phyloP scores from a whole-genome alignment of 2,888 invertebrate genomes.

The Phengaris arion region DNA sequence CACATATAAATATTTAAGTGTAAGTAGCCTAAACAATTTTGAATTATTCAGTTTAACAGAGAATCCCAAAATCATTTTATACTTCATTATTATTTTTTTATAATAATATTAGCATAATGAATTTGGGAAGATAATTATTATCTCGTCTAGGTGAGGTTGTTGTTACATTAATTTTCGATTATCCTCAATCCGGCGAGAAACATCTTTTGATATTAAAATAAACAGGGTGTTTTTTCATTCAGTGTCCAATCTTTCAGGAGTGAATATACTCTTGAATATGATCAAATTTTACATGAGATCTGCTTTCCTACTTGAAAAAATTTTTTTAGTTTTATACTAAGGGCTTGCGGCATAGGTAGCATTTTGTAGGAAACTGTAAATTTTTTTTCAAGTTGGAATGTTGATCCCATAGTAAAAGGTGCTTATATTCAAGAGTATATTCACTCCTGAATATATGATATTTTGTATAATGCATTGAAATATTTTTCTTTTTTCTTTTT shows the following conservation, averaged over 20 bases:
- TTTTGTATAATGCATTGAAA: neutral
- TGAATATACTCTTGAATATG: too few species aligned
- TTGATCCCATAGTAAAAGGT: too few species aligned
- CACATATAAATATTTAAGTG: too few species aligned
- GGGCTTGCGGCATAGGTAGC: too few species aligned
- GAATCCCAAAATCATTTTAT: constrained; percentile 36
- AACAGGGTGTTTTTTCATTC: neutral
- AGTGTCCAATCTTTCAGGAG: too few species aligned
- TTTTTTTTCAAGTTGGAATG: too few species aligned
- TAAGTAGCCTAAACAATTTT: neutral
- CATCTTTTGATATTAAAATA: constrained; percentile 39
- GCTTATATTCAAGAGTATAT: too few species aligned
- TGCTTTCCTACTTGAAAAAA: too few species aligned
- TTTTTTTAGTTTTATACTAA: too few species aligned
- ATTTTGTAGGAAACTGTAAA: too few species aligned
- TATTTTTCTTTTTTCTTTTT: neutral
- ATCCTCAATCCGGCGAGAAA: constrained; percentile 76
- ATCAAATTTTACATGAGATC: too few species aligned
- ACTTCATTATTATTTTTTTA: constrained; percentile 35
- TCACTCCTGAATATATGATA: too few species aligned
- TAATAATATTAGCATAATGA: constrained; percentile 57
- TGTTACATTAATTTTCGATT: constrained; percentile 59
- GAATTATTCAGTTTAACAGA: constrained; percentile 11
- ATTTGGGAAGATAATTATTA: constrained; percentile 59
- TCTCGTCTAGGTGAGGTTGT: constrained; percentile 75